These are phyloP conservation scores for Psilopogon haemacephalus DNA, from an alignment of 2,113 vertebrate genomes.

Conservation along the genomic window DNA sequence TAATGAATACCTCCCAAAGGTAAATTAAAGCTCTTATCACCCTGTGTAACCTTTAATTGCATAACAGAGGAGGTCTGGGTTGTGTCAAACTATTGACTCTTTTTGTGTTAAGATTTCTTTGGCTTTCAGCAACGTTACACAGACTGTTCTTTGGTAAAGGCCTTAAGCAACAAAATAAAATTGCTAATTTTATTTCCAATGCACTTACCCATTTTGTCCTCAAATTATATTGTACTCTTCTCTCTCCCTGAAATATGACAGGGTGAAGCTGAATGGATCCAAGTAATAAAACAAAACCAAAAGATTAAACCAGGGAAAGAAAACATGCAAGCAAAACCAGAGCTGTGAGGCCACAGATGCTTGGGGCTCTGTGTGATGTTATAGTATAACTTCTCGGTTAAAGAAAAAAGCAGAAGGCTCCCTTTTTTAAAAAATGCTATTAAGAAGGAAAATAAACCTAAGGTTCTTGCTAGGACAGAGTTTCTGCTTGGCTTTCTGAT, in stretches of 20 bases:
- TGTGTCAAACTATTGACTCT: constrained; percentile 44
- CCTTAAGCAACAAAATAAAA: constrained; percentile 8
- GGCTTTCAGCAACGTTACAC: background rate
- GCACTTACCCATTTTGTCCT: background rate
- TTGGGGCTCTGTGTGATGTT: background rate
- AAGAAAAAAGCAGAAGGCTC: background rate
- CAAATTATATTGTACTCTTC: background rate
- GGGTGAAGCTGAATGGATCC: background rate
- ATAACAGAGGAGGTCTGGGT: constrained; percentile 30
- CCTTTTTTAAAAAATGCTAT: background rate
- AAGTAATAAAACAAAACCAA: background rate
- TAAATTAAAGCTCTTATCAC: constrained; percentile 60
- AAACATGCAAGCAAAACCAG: background rate
- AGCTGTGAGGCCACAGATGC: background rate
- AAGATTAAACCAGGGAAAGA: background rate
- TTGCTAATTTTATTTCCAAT: constrained; percentile 35
- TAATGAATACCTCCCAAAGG: constrained; percentile 20
- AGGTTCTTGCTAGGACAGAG: background rate
- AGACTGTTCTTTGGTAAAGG: constrained; percentile 9
- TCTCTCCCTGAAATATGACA: background rate
- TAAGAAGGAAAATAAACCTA: background rate
- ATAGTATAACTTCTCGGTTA: background rate
- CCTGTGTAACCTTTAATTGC: constrained; percentile 51
- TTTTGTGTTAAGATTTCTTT: constrained; percentile 28
- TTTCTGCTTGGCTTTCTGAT: background rate